Base-by-base conservation (phyloP, 1,140 invertebrate species). In the Aphelinus atriplicis region DNA sequence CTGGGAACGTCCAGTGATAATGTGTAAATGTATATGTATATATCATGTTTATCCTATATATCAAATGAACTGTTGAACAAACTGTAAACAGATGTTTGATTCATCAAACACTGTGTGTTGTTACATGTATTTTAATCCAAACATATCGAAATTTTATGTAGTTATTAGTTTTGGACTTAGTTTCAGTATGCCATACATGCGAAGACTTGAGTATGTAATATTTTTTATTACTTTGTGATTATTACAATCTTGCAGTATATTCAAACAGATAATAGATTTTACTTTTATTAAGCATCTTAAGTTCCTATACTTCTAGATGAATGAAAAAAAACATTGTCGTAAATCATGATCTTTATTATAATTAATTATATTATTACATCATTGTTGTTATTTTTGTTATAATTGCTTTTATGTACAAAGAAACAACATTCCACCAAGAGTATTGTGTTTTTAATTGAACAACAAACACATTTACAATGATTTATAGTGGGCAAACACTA, bases 401-500 rank as follows among this genome's bases (percentile, higher is more conserved):
- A 73, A 55, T 73, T 77, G 69, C 61, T 73, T 77, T 73, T 77
- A 77, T 77, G 71, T 73, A 77, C 75, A 77, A 77, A 69, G 65
- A 77, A 77, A 77, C n/a, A 77, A 77, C 71, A 77, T 77, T 77
- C 75, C 75, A 73, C 55, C 26, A 73, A 73, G 55, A 77, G 75
- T 69, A 77, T 69, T 73, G 71, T 73, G 75, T 77, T 73, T 76
- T 76, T 72, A 57, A 62, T 73, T 62, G 63, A 65, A 66, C 63
- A 73, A 77, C 53, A 68, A 71, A 68, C 47, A 72, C 53, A 66
- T 76, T 76, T 71, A 66, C 46, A 70, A 63, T 70, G 46, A 58
- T 45, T 51, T 70, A 64, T 56, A 64, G 43, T 56, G 48, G 65
- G 51, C 67, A 69, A 74, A 75, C 66, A 71, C 62, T 71, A 71